These are phyloP conservation scores for Lacerta bilineata DNA, from an alignment of 2,797 vertebrate species.

Conservation along the genomic window DNA sequence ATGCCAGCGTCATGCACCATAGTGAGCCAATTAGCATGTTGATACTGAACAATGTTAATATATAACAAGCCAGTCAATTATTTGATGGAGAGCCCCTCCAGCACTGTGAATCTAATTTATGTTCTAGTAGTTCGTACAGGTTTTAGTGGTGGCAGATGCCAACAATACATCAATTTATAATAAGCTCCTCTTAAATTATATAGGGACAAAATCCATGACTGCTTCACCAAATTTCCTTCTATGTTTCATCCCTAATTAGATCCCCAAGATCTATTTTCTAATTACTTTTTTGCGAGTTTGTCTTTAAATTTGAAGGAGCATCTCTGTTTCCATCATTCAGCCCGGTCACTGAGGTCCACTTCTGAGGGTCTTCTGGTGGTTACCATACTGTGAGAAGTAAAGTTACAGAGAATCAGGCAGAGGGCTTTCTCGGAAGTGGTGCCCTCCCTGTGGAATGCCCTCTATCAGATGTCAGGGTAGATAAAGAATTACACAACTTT, in stretches of 20 bases:
- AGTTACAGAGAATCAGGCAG: too few relatives aligned
- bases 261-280: slow-evolving; percentile 2
- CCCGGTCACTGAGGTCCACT: too few relatives aligned
- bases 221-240: neutral
- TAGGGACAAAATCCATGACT: neutral
- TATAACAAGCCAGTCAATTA: neutral
- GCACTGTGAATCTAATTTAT: slow-evolving; percentile 25
- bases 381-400: too few relatives aligned
- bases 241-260: neutral
- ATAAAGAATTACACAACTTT: too few relatives aligned
- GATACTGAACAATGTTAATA: neutral
- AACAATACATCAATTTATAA: slow-evolving; percentile 9
- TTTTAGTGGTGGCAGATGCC: slow-evolving; percentile 16
- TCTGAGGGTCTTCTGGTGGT: too few relatives aligned
- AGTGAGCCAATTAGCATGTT: neutral
- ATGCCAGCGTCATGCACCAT: neutral
- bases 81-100: slow-evolving; percentile 13
- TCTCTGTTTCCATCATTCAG: too few relatives aligned
- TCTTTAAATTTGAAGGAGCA: neutral
- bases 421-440: too few relatives aligned
- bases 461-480: too few relatives aligned
- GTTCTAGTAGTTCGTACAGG: neutral
- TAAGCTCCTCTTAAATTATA: neutral
- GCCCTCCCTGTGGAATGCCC: too few relatives aligned
- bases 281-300: neutral